Evolutionary conservation across 2,113 vertebrate species (phyloP), one percentile per base, ranked within the genome.

Genomic region (Fulmarus glacialis): DNA sequence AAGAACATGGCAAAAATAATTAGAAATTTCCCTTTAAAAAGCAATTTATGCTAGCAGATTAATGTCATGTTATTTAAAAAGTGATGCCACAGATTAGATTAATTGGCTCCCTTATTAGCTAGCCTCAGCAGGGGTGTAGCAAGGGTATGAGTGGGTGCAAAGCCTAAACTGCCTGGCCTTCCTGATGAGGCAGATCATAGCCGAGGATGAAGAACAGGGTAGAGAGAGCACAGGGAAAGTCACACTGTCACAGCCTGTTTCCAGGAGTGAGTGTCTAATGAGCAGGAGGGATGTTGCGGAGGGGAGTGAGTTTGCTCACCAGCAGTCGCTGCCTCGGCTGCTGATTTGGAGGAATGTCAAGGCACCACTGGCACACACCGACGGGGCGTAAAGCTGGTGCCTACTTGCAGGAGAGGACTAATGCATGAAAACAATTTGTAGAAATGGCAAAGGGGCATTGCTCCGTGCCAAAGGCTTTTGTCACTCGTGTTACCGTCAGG

Each of bases 31-130:
- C 53, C 66, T 94, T 94, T 80, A 73, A 77, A 93, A 94, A 80
- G 18, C 48, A 85, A 77, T 50, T 93, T 95, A 36, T 62, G 48
- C 29, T 70, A 71, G n/a, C 52, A 97, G 58, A 91, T 82, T 45
- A 89, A 91, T 50, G 45, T 15, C 48, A 82, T 1, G 1, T 91
- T 87, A 78, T 85, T 87, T 68, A 70, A 90, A 86, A 87, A 85
- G 62, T 5, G 62, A 89, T 79, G 83, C 29, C 45, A 85, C 58
- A 82, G 70, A 85, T 96, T 68, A 94, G 58, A 70, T 82, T 85
- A 94, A 95, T 87, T 90, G 53, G 66, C 62, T 91, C 84, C 64
- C 87, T 72, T 89, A 93, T 82, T 85, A 95, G 66, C 85, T 45
- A 82, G 70, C 29, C 81, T 82, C 81, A 85, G 89, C 84, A 80